Evolutionary conservation across 2,888 invertebrate species (phyloP).

Genomic region (Amphipyra tragopoginis): DNA sequence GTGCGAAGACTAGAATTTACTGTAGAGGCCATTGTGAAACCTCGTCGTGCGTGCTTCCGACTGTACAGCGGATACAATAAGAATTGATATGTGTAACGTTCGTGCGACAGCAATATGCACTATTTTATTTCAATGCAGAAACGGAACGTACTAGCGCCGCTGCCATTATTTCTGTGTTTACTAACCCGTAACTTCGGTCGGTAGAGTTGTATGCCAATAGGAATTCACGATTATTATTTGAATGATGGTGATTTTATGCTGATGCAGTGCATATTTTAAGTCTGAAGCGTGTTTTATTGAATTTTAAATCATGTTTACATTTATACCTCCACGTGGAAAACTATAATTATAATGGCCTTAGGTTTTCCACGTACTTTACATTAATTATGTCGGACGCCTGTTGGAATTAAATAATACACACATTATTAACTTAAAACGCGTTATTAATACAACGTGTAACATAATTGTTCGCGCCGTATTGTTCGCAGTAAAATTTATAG

Average conservation of each 20-base stretch:
- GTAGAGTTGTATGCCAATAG: conserved; percentile 14
- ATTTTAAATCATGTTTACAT: no score
- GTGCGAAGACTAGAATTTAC: conserved; percentile 53
- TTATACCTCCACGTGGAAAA: no score
- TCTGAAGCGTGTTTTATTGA: background rate
- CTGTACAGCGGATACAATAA: conserved; percentile 62
- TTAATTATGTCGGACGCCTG: no score
- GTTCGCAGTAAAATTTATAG: no score
- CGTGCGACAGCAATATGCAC: conserved; percentile 62
- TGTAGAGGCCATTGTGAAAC: conserved; percentile 52
- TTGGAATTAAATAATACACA: no score
- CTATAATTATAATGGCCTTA: no score
- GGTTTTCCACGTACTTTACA: no score
- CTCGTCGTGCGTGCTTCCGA: conserved; percentile 64
- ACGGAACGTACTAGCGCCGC: conserved; percentile 15
- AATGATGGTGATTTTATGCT: conserved; percentile 13
- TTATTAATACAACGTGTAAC: conserved; percentile 1
- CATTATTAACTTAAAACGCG: conserved; percentile 5
- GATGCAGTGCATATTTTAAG: background rate
- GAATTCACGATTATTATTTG: conserved; percentile 24
- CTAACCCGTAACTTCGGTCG: conserved; percentile 26
- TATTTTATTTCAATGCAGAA: conserved; percentile 59
- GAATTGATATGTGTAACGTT: conserved; percentile 64
- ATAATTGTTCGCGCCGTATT: no score
- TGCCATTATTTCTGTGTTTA: conserved; percentile 26